A percentile compares a stretch with the other conserved stretches of the same genome.
These are phyloP conservation scores for Moxostoma hubbsi DNA, from an alignment of 2,797 vertebrate species.

Conservation along the genomic window DNA sequence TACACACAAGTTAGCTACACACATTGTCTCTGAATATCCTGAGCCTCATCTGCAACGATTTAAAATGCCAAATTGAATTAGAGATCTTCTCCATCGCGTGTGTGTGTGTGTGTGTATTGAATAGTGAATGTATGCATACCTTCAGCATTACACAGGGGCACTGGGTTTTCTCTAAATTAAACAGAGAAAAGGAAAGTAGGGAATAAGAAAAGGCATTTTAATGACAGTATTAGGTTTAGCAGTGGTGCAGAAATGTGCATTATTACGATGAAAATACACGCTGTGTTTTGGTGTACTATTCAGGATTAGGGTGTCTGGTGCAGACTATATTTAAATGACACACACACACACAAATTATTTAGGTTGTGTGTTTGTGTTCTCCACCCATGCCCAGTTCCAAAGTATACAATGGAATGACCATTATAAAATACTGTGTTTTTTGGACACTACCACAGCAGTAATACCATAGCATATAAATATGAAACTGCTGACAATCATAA, in stretches of 20 bases:
- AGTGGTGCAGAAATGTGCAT: slow-evolving; percentile 14
- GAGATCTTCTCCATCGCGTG: slow-evolving; percentile 35
- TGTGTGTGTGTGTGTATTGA: slow-evolving; percentile 20
- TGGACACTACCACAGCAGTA: too few relatives aligned
- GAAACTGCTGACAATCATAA: too few relatives aligned
- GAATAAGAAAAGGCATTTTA: slow-evolving; percentile 18
- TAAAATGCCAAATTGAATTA: slow-evolving; percentile 51
- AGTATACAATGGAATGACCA: too few relatives aligned
- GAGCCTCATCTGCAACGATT: slow-evolving; percentile 54
- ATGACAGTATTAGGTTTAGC: slow-evolving; percentile 4
- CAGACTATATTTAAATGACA: slow-evolving; percentile 45
- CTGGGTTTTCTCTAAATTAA: slow-evolving; percentile 10
- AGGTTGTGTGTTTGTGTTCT: slow-evolving; percentile 17
- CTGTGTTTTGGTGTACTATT: slow-evolving; percentile 15
- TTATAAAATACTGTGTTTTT: too few relatives aligned
- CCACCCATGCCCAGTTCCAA: slow-evolving; percentile 1
- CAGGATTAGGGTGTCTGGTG: slow-evolving; percentile 38
- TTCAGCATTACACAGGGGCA: slow-evolving; percentile 22
- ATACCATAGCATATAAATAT: too few relatives aligned
- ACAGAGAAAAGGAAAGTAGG: neutral
- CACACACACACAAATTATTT: slow-evolving; percentile 20
- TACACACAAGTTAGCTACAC: neutral
- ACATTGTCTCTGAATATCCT: slow-evolving; percentile 39
- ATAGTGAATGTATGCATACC: slow-evolving; percentile 33
- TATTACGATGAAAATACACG: slow-evolving; percentile 6